Conservation (phyloP, 2,888 invertebrate genomes). For the Hedychridium roseum region DNA sequence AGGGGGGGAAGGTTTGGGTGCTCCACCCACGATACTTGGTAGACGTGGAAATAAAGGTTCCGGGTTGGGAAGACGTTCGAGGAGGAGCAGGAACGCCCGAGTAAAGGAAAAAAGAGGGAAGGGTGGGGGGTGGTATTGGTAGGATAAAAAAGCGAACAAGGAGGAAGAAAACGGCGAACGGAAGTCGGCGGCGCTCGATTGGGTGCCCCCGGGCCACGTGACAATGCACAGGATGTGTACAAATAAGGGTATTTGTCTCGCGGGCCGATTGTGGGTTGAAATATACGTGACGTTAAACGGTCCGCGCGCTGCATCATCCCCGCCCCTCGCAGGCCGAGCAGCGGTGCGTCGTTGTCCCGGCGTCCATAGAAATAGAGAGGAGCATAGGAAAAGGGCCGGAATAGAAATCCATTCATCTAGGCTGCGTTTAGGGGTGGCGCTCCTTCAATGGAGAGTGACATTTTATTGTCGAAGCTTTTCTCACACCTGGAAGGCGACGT, state of each 20-base stretch:
- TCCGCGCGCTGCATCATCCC: conserved; percentile 14
- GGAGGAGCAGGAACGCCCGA: conserved; percentile 12
- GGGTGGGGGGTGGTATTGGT: neutral
- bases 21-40: conserved; percentile 17
- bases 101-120: conserved; percentile 12
- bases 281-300: conserved; percentile 57
- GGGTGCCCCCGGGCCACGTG: conserved; percentile 40
- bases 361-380: too few species aligned
- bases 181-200: conserved; percentile 36
- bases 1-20: too few species aligned
- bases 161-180: conserved; percentile 19
- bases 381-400: conserved; percentile 34
- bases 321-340: conserved; percentile 14
- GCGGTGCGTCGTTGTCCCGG: too few species aligned
- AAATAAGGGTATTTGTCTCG: conserved; percentile 63
- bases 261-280: conserved; percentile 55
- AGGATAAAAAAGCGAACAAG: conserved; percentile 1
- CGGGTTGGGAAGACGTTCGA: too few species aligned
- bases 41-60: conserved; percentile 17
- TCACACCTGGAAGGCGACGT: conserved; percentile 51
- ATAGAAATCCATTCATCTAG: conserved; percentile 49
- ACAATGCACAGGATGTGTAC: conserved; percentile 64
- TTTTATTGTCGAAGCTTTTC: conserved; percentile 52
- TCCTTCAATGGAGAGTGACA: conserved; percentile 51
- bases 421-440: conserved; percentile 47